These are phyloP conservation scores for Theristicus caerulescens DNA, from an alignment of 2,113 vertebrate genomes.

Conservation along the genomic window DNA sequence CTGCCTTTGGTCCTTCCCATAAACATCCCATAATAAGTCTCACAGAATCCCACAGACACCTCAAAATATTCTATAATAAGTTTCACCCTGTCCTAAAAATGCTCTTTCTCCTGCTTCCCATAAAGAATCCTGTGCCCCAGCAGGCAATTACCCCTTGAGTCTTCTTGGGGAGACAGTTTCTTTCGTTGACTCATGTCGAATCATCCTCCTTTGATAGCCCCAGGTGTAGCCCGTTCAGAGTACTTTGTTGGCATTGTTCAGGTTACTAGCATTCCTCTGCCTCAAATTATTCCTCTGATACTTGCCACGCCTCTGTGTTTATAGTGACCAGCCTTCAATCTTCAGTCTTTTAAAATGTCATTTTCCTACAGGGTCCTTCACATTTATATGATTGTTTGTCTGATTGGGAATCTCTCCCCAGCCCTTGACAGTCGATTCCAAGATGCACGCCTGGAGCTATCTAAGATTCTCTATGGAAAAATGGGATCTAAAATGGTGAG, in stretches of 20 bases:
- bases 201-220: neutral
- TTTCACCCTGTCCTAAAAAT: neutral
- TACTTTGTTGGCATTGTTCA: neutral
- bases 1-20: neutral
- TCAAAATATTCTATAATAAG: neutral
- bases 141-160: neutral
- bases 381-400: conserved; percentile 74
- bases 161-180: neutral
- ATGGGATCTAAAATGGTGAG: conserved; percentile 45
- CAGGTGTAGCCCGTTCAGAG: neutral
- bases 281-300: neutral
- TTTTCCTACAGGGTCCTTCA: conserved; percentile 62
- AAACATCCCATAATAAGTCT: neutral
- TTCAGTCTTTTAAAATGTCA: neutral
- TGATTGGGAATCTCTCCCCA: conserved; percentile 71
- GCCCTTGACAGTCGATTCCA: conserved; percentile 73
- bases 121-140: neutral
- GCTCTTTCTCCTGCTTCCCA: neutral
- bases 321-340: neutral
- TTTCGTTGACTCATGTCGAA: neutral
- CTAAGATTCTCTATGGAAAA: conserved; percentile 52
- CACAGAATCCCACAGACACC: neutral
- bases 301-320: neutral
- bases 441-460: conserved; percentile 59
- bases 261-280: neutral